Percentiles rank a stretch among this genome's conserved stretches.
phyloP scores from a whole-genome alignment of 2,113 vertebrate genomes.

The Scortum barcoo region DNA sequence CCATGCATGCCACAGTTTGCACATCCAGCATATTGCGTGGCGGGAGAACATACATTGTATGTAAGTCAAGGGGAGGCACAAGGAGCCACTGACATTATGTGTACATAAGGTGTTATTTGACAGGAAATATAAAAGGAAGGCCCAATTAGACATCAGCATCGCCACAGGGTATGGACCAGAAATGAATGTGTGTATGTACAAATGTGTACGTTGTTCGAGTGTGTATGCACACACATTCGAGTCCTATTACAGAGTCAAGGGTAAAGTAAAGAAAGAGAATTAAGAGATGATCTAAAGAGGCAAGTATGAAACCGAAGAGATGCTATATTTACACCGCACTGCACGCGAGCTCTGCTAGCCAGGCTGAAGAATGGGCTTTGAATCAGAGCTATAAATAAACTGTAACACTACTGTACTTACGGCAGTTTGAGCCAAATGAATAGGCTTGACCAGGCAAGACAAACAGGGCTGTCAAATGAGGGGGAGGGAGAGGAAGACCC shows the following conservation, averaged over 20 bases:
- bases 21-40: constrained; percentile 25
- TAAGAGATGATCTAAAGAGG: constrained; percentile 32
- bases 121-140: constrained; percentile 39
- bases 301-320: constrained; percentile 29
- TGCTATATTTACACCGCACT: constrained; percentile 58
- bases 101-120: constrained; percentile 30
- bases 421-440: constrained; percentile 66
- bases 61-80: constrained; percentile 46
- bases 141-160: constrained; percentile 42
- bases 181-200: constrained; percentile 15
- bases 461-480: constrained; percentile 58
- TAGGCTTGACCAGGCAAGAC: constrained; percentile 58
- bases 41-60: constrained; percentile 12
- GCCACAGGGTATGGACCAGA: not conserved
- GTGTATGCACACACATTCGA: constrained; percentile 20
- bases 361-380: constrained; percentile 63
- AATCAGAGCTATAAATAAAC: constrained; percentile 73
- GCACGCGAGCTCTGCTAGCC: constrained; percentile 45
- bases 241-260: constrained; percentile 17
- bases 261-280: constrained; percentile 33
- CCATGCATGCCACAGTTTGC: constrained; percentile 46
- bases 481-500: constrained; percentile 16
- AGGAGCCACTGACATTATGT: constrained; percentile 31
- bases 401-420: constrained; percentile 54
- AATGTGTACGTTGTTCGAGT: constrained; percentile 24